Base-by-base conservation (phyloP, 2,888 invertebrate genomes). In the Diarsia rubi region DNA sequence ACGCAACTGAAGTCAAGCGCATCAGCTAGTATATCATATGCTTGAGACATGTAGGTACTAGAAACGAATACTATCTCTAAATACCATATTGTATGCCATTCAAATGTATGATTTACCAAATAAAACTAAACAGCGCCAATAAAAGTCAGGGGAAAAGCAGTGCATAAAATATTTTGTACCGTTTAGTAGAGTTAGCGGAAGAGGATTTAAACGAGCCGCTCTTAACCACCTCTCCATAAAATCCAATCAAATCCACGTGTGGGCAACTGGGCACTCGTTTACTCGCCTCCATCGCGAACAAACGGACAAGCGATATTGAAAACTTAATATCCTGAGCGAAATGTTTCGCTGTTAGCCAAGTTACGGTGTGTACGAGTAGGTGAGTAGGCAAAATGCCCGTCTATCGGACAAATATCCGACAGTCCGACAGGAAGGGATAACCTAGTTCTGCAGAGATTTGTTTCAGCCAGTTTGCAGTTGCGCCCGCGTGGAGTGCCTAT, bases 361-460 rank as follows among this genome's bases (percentile, higher is more conserved):
- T 86, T 82, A 82, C 79, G 84, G 86, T 84, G 82, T 85, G 66
- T 76, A 79, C 75, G 75, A 75, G 78, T 82, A 84, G 83, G 79
- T 73, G 76, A 74, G 79, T 81, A 84, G 82, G 86, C 79, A 84
- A 81, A 83, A 82, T 74, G 75, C 72, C 66, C 81, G 81, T 77
- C 81, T 84, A 88, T 86, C 83, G 81, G 88, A 89, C 89, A 90
- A 90, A 90, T 90, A 88, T 84, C 90, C 88, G 87, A 88, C 89
- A 89, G 85, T 83, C 88, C 72, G 86, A 86, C 88, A 87, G 88
- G 90, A 87, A 88, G 86, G 89, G 88, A 88, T 89, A 90, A 88
- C 90, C 90, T 83, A 90, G 86, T 91, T 90, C 80, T 82, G 82
- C 80, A 82, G 86, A 89, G 89, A 90, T 91, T 91, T 91, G 92